Base-by-base conservation (phyloP, 2,888 invertebrate species). In the Allygus modestus region DNA sequence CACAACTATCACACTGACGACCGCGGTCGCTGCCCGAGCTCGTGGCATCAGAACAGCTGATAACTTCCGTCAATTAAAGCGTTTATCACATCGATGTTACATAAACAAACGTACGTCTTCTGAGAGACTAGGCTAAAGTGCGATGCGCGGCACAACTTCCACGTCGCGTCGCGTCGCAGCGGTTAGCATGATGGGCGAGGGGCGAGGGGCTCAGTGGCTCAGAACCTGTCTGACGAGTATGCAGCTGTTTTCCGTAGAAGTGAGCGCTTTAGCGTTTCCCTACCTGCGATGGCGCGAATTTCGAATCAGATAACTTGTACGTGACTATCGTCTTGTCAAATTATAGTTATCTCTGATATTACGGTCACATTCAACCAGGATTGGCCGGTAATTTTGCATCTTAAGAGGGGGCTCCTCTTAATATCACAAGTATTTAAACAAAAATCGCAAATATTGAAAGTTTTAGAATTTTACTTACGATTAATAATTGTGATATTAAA, bases 1-100 rank as follows among this genome's bases (percentile, higher is more conserved):
- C n/a, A n/a, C n/a, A n/a, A n/a, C n/a, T n/a, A n/a, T 5, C 58
- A 58, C 58, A 20, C 20, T 28, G 31, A 65, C 28, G 1, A 23
- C 12, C 15, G 15, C 1, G 46, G 46, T 46, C 17, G 46, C 15
- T 17, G 17, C 1, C 58, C n/a, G 9, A n/a, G 51, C 58, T 20
- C 58, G 58, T 58, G 65, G 65, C 65, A 65, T 28, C 65, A 58
- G 20, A 58, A 58, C 58, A 65, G 65, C 65, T 65, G 65, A 65
- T 65, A 65, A 65, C 65, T 65, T 12, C 1, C 28, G 31, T 4
- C 65, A 1, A 58, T 58, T 58, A 23, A 20, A 23, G 9, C 58
- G 58, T 65, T 65, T 65, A 65, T 65, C 65, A 65, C 28, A 58
- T 12, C 17, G 15, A 46, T 15, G 31, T 65, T 65, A 65, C 31